Evolutionary conservation across 2,888 invertebrate genomes (phyloP), one percentile per base, ranked within the genome.

Genomic region (Drepana falcataria): DNA sequence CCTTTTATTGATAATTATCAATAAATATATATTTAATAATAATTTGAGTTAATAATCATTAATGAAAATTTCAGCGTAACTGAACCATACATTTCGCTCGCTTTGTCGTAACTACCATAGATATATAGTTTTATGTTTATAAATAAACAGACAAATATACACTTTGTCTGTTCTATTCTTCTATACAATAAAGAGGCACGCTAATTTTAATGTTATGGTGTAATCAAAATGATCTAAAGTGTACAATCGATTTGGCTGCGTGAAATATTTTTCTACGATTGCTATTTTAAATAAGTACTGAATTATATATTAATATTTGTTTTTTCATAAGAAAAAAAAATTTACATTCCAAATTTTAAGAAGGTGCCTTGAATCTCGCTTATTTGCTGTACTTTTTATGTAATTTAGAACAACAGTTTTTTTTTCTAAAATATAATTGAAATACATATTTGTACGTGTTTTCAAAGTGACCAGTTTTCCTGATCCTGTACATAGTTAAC

Each of bases 281-380:
- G 51, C 41, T 49, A 33, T 49, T n/a, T 33, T 7, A 41, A 49
- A 40, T 7, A 33, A 4, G 3, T 41, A 21, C 21, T 21, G 21
- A 21, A 49, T 21, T 49, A 49, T 49, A 33, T 34, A 35, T 35
- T 21, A 35, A 21, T n/a, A 49, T 33, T 40, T 48, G 37, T 49
- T n/a, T 49, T 6, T 49, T 55, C 49, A 48, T 41, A n/a, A 33
- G 21, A 40, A 49, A 35, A 21, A 53, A 49, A 41, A 41, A 35
- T 34, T 41, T 49, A 40, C 55, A 59, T 60, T 63, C 58, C 58
- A 54, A 55, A 54, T 55, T 54, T 52, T 53, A 37, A 55, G 52
- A 64, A 53, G 51, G 72, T 74, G 73, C 71, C 71, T 73, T 70
- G 72, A 73, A 72, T 71, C 67, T 74, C 67, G 60, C 55, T 5